Evolutionary conservation across 2,113 vertebrate genomes (phyloP), one percentile per base, ranked within the genome.

Genomic region (Lepisosteus osseus): DNA sequence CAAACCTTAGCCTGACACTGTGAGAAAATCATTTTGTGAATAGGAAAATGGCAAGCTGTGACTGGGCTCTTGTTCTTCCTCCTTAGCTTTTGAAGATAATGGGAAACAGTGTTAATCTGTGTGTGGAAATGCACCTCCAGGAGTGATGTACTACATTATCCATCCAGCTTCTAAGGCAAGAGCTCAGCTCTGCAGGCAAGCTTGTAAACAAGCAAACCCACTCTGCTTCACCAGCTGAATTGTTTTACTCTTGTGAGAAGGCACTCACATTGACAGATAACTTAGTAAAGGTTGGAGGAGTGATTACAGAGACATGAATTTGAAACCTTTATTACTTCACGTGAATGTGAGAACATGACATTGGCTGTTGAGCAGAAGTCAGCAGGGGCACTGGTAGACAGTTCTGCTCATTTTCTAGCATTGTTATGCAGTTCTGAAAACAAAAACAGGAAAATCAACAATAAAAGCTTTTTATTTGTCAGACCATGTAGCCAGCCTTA

Each of bases 161-260:
- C 29, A 29, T 29, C 29, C 29, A 29, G 29, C 54, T 55, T 6
- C 13, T 7, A 55, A 59, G 12, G 47, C 47, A 51, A 51, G 47
- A 5, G 9, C 9, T 51, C 47, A 51, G 47, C 9, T 51, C 47
- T 51, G 47, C 47, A 6, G 5, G 47, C 47, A 51, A 51, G 5
- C 47, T 51, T 59, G 12, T 59, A 59, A 59, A 59, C 56, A 59
- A 59, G n/a, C 4, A 13, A 59, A 59, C 7, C 12, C 7, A 59
- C 56, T 59, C 56, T 8, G 56, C 56, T 59, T n/a, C n/a, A 6
- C n/a, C 12, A 59, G 13, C 11, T 13, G 56, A n/a, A 59, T 59
- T n/a, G n/a, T 59, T 59, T 59, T 59, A 59, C 56, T 59, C n/a
- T 59, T 59, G 56, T 59, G 12, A 59, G 56, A 59, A n/a, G 13